A percentile compares a stretch with the other conserved stretches of the same genome.
Evolutionary conservation across 2,888 invertebrate species (phyloP).

Genomic region (Callyntrura sp.): DNA sequence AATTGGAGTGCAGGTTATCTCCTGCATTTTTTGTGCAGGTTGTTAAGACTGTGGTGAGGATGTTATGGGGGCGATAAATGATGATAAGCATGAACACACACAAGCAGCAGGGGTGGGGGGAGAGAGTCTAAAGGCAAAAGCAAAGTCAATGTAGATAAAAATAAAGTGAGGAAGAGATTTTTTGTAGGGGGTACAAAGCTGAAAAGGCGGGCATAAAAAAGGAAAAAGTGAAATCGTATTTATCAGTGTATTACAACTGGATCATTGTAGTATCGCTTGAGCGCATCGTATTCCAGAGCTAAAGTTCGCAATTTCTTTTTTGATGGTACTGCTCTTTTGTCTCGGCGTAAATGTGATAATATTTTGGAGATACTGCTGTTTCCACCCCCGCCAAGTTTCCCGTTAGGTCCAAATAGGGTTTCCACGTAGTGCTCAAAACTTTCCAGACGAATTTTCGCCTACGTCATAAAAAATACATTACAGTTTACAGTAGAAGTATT

Average conservation of each 20-base stretch:
- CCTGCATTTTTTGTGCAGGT: not conserved
- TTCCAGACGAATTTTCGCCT: conserved; percentile 93
- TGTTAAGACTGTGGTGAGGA: conserved; percentile 2
- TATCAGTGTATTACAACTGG: conserved; percentile 83
- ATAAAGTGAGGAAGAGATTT: not conserved
- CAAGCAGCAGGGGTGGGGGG: too few relatives aligned
- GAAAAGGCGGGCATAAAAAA: not conserved
- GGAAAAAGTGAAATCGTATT: conserved; percentile 51
- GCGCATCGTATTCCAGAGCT: conserved; percentile 82
- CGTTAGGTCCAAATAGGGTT: conserved; percentile 92
- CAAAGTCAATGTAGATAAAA: not conserved
- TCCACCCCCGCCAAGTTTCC: conserved; percentile 89
- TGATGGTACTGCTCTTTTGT: conserved; percentile 82
- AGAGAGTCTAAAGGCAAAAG: not conserved
- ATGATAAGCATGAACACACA: not conserved
- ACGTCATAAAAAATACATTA: conserved; percentile 9
- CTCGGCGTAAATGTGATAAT: conserved; percentile 78
- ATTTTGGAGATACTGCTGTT: conserved; percentile 85
- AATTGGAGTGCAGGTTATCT: not conserved
- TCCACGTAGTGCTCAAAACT: conserved; percentile 95
- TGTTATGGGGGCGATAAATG: not conserved
- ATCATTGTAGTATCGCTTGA: conserved; percentile 83
- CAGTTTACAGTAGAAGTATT: too few relatives aligned
- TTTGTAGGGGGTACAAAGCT: not conserved
- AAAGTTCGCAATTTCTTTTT: conserved; percentile 83